Base-by-base conservation (phyloP, 2,797 vertebrate species). In the Nannoperca australis region DNA sequence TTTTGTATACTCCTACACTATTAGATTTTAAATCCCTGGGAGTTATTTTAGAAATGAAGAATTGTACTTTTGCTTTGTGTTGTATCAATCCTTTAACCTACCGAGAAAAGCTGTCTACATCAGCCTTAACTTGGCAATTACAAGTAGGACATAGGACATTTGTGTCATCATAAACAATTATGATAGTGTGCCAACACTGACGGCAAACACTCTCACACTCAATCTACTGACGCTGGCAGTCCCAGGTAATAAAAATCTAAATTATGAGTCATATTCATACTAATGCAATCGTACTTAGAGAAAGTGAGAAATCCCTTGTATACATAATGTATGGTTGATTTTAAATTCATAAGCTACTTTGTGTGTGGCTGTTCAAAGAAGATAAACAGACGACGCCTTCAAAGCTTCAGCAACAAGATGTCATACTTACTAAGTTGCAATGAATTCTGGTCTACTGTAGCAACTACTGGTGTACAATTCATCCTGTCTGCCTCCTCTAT, bases 311-410 rank as follows among this genome's bases (percentile, higher is more conserved):
- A 66, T 69, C 63, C 64, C 38, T 70, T 22, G 27, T 64, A 61
- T 81, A 63, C 56, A 73, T 81, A 56, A 81, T 79, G 14, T 45
- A 73, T 61, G 49, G 17, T 44, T 59, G 51, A 71, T 83, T 84
- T 87, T 51, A 76, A 74, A 88, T 86, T 78, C 63, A 85, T 79
- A 78, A 83, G 81, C 56, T 56, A 27, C 45, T 56, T 56, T 84
- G 63, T 67, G 76, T 51, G 81, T 47, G 69, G 40, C 50, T 82
- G 69, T 58, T 79, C 73, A 72, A 64, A 78, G 70, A 20, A 73
- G 63, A 83, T 75, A 79, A 87, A 85, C 71, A 80, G 55, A 53
- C 0, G 2, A 49, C 24, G 64, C 58, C 69, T 68, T 77, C 69
- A 82, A 78, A 82, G 44, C 76, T 64, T 40, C 3, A 53, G 60